Evolutionary conservation across 2,113 vertebrate species (phyloP).

Genomic region (Ginglymostoma cirratum): DNA sequence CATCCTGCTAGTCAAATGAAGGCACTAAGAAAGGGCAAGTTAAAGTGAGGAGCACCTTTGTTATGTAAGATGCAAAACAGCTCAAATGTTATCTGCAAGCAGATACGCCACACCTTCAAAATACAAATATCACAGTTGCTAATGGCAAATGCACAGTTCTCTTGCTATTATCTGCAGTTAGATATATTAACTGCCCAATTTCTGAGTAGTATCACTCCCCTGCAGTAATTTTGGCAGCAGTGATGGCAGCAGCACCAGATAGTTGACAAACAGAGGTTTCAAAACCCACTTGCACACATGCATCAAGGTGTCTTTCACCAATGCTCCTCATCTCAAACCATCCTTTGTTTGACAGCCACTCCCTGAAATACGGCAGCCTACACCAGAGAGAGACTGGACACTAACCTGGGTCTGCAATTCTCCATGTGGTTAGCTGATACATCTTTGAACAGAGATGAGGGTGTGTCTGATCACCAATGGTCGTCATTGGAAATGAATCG

Average conservation of each 20-base stretch:
- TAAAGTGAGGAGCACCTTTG: not conserved
- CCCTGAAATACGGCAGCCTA: not conserved
- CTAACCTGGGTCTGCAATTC: too few species aligned
- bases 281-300: not conserved
- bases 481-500: not conserved
- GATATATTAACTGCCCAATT: not conserved
- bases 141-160: not conserved
- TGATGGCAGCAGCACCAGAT: too few species aligned
- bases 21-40: not conserved
- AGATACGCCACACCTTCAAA: not conserved
- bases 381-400: too few species aligned
- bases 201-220: not conserved
- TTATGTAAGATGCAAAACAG: not conserved
- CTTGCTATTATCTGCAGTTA: not conserved
- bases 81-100: not conserved
- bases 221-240: not conserved
- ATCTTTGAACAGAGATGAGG: too few species aligned
- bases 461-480: not conserved
- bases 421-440: too few species aligned
- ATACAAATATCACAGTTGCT: not conserved
- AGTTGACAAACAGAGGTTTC: not conserved
- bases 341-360: not conserved
- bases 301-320: not conserved
- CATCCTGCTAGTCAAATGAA: not conserved
- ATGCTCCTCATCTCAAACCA: not conserved